Base-by-base conservation (phyloP, 2,888 invertebrate species). In the Scrobipalpa costella region DNA sequence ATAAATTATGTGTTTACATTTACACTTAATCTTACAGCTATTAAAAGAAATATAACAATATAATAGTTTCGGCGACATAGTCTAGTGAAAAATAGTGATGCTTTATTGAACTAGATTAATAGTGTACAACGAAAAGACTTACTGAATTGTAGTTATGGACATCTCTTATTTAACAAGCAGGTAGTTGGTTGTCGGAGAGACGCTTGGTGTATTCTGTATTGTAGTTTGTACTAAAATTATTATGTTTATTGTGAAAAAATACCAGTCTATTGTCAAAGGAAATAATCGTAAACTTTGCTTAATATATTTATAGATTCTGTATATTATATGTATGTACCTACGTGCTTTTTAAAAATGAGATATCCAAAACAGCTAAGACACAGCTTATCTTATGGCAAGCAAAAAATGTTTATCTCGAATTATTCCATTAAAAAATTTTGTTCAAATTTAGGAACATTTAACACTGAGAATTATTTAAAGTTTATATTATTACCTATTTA, bases 381-480 rank as follows among this genome's bases (percentile, higher is more conserved):
- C 81, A 76, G 68, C 74, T 77, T 78, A 78, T 80, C 65, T 76
- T 83, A 87, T 89, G 90, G 90, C 90, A 90, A 90, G 90, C 89
- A 82, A 84, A 82, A 65, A 74, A 73, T 17, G 65, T 75, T 77
- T 69, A 82, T 74, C 75, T 80, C 74, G 79, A 80, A 82, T 78
- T 74, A 68, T 74, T 71, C 77, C 77, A 75, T 83, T 76, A 79
- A 84, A 85, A 84, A 83, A 81, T 82, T 84, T 78, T 85, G 85
- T 85, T 88, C 79, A 84, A 89, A 88, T 90, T 89, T 90, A 90
- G 90, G 90, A 90, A 90, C 90, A 89, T 90, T 88, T 84, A 90
- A 90, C 90, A 90, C 83, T 88, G 88, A 89, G 88, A 89, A 84
- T 86, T 86, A 85, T 85, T 55, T 85, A 83, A 85, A 84, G 81